Evolutionary conservation across 2,797 vertebrate species (phyloP).

Genomic region (Loriculus beryllinus): DNA sequence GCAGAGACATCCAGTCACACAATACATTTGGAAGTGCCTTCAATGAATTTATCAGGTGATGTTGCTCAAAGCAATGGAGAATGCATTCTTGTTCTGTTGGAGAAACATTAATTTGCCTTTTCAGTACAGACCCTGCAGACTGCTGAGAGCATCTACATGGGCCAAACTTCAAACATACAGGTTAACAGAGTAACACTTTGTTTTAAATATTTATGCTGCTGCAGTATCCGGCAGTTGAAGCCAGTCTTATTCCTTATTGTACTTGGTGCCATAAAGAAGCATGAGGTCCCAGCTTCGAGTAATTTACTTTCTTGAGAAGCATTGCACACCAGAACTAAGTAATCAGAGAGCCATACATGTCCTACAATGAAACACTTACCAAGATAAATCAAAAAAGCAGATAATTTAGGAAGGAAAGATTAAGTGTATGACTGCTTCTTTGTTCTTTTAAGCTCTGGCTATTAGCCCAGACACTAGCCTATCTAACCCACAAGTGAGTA

Average conservation of each 20-base stretch:
- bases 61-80: neutral
- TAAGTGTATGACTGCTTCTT: neutral
- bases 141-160: neutral
- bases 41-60: neutral
- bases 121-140: neutral
- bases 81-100: neutral
- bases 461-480: slow-evolving; percentile 15
- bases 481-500: neutral
- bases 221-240: neutral
- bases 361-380: neutral
- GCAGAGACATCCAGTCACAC: neutral
- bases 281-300: neutral
- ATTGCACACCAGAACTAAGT: neutral
- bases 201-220: neutral
- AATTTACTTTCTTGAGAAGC: neutral
- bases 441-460: neutral
- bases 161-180: neutral
- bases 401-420: slow-evolving; percentile 2
- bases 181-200: neutral
- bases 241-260: neutral
- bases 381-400: slow-evolving; percentile 29
- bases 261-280: neutral
- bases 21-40: neutral
- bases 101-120: neutral
- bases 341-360: neutral